These are phyloP conservation scores for Drosophila subpulchrella DNA, from an alignment of 1,140 invertebrate species.

Conservation along the genomic window DNA sequence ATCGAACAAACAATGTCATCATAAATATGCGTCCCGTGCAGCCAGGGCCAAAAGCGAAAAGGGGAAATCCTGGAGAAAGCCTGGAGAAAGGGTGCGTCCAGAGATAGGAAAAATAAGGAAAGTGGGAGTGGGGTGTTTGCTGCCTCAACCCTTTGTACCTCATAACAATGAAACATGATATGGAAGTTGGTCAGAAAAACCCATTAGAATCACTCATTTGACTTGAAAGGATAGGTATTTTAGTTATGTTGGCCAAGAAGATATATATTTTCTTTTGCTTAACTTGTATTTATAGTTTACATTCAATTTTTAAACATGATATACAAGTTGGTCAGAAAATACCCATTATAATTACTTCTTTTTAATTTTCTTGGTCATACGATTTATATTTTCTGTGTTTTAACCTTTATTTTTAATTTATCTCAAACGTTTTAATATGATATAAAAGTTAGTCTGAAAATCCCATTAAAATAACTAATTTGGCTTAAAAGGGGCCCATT, in stretches of 20 bases:
- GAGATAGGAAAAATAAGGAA: constrained; percentile 3
- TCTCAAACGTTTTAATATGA: too few relatives aligned
- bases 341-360: too few relatives aligned
- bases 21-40: constrained; percentile 71
- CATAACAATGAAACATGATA: background rate
- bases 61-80: background rate
- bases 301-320: background rate
- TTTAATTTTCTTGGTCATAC: too few relatives aligned
- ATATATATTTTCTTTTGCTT: too few relatives aligned
- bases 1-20: constrained; percentile 83
- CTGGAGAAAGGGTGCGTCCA: constrained; percentile 15
- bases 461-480: too few relatives aligned
- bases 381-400: too few relatives aligned
- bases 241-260: too few relatives aligned
- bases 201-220: background rate
- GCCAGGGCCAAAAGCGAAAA: background rate
- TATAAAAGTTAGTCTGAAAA: too few relatives aligned
- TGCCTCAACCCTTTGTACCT: background rate
- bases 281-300: too few relatives aligned
- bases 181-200: background rate
- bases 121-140: background rate
- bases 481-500: too few relatives aligned
- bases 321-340: background rate
- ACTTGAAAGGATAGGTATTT: background rate
- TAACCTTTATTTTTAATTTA: too few relatives aligned